phyloP scores from a whole-genome alignment of 2,113 vertebrate species.

The Corythoichthys haematopterus region DNA sequence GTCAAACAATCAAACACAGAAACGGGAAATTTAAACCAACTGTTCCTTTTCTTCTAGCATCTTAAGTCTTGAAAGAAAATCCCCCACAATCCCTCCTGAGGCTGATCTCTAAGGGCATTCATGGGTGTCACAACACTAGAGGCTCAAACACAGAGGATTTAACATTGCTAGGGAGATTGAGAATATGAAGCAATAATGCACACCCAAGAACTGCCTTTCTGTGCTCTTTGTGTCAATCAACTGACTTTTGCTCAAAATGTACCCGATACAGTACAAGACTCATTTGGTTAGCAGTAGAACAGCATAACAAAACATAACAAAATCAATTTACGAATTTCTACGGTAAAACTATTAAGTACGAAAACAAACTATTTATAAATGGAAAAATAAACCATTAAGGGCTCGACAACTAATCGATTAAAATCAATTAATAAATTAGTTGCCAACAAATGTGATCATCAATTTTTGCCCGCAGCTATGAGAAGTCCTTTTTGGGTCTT shows the following conservation, averaged over 20 bases:
- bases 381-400: no score
- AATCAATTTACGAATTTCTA: no score
- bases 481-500: no score
- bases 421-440: no score
- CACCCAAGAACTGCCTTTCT: background rate
- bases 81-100: slow-evolving; percentile 26
- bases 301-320: no score
- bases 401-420: no score
- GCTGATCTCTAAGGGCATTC: slow-evolving; percentile 18
- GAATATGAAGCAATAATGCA: slow-evolving; percentile 22
- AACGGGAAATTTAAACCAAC: slow-evolving; percentile 63
- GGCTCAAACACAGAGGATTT: slow-evolving; percentile 27
- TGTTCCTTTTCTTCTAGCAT: slow-evolving; percentile 34
- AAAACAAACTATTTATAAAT: no score
- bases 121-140: slow-evolving; percentile 19
- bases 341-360: no score
- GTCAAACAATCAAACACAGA: slow-evolving; percentile 18
- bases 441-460: no score
- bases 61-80: slow-evolving; percentile 47
- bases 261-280: no score
- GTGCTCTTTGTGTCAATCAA: slow-evolving; percentile 30
- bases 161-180: slow-evolving; percentile 10
- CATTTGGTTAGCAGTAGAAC: no score
- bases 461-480: no score
- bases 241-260: slow-evolving; percentile 1